Evolutionary conservation across 2,888 invertebrate genomes (phyloP), one percentile per base, ranked within the genome.

Genomic region (Drosophila melanosoma): DNA sequence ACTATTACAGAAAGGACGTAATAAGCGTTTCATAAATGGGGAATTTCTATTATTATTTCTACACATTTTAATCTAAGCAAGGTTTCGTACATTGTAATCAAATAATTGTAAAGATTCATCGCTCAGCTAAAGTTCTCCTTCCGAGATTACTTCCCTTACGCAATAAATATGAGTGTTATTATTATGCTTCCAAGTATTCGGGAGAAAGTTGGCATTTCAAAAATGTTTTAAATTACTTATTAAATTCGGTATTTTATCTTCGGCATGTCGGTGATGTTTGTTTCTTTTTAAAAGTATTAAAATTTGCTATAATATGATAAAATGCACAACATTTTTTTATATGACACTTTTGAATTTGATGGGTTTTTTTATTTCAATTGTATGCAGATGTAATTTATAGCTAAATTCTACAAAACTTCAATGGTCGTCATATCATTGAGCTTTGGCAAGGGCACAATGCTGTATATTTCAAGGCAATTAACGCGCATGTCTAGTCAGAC

Each of bases 361-460:
- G 4, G 4, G 4, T 23, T 23, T 45, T 4, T 40, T 40, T 40
- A n/a, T 11, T 40, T n/a, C 10, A 11, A n/a, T 29, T 32, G 3
- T 4, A 5, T 53, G n/a, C 45, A 15, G 4, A 15, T 52, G 12
- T 23, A 8, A 35, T 7, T 11, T 0, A 32, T 58, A 65, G 54
- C 56, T 67, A 5, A 61, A 1, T 17, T 57, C 42, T 57, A 40
- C 29, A n/a, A 33, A 1, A 36, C 32, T 52, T 23, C 3, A 42
- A 7, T 26, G 20, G 23, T 53, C 17, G 1, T 0, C 15, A 32
- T 54, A 76, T 33, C 74, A 69, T 6, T 53, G 26, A 64, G 64
- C 53, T 40, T 70, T 57, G 45, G 58, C 11, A 26, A 29, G 54
- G 1, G 3, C 0, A 17, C 49, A 5, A 3, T 12, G 23, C 42